These are phyloP conservation scores for Rhinolophus ferrumequinum DNA, from an alignment of 2,113 vertebrate species.

Conservation along the genomic window DNA sequence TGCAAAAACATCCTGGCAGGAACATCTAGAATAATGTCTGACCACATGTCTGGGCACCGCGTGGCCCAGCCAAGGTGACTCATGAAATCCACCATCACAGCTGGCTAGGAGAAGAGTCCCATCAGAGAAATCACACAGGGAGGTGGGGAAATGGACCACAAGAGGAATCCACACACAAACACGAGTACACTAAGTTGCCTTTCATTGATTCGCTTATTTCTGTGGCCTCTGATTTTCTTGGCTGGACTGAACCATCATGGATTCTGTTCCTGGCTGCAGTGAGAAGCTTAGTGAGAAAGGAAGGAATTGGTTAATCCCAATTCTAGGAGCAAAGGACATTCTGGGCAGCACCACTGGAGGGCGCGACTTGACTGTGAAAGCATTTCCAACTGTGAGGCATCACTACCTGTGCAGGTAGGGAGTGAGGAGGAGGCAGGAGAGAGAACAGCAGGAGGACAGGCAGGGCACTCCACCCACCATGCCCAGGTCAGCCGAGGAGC, in stretches of 20 bases:
- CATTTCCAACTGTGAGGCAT: not conserved
- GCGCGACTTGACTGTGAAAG: not conserved
- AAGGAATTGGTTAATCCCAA: not conserved
- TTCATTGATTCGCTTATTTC: not conserved
- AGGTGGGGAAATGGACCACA: not conserved
- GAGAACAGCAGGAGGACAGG: not conserved
- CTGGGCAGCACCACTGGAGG: not conserved
- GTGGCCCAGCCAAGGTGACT: no score
- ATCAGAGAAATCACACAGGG: not conserved
- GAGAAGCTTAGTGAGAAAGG: no score
- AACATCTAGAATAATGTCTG: not conserved
- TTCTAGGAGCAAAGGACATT: not conserved
- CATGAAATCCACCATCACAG: not conserved
- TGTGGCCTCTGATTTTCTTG: not conserved
- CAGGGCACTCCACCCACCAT: accelerated
- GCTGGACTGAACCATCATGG: not conserved
- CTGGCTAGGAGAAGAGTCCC: accelerated
- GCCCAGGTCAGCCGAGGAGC: not conserved
- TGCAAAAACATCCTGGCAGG: not conserved
- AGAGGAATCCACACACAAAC: not conserved
- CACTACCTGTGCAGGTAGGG: not conserved
- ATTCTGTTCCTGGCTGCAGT: not conserved
- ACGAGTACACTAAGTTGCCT: not conserved
- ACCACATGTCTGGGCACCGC: not conserved
- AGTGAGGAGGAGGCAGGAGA: accelerated